Evolutionary conservation across 2,888 invertebrate species (phyloP).

Genomic region (Flexamia atlantica): DNA sequence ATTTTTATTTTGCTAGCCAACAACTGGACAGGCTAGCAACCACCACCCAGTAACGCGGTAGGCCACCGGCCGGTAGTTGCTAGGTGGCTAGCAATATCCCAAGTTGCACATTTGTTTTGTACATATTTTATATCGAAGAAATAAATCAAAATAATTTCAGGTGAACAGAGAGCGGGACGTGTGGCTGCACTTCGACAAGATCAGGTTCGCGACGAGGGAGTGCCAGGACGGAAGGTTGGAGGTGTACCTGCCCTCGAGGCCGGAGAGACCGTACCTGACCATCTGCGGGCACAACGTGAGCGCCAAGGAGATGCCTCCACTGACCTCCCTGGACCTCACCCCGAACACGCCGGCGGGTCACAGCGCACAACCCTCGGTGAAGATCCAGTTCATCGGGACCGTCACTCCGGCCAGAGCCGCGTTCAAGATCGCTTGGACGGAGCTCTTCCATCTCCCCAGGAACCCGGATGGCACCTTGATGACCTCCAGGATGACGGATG

Average conservation of each 20-base stretch:
- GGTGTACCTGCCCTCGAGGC: slow-evolving; percentile 83
- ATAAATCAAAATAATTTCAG: too few relatives aligned
- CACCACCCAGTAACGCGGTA: too few relatives aligned
- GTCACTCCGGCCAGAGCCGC: slow-evolving; percentile 89
- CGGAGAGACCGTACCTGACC: slow-evolving; percentile 85
- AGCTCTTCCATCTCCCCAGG: slow-evolving; percentile 90
- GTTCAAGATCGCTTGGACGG: slow-evolving; percentile 94
- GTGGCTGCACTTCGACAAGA: slow-evolving; percentile 92
- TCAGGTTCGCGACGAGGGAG: slow-evolving; percentile 88
- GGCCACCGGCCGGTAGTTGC: too few relatives aligned
- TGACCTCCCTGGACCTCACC: slow-evolving; percentile 74
- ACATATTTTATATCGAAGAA: too few relatives aligned
- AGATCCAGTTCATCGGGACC: slow-evolving; percentile 77
- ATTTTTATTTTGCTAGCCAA: too few relatives aligned
- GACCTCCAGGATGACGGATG: slow-evolving; percentile 83
- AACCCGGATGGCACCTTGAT: slow-evolving; percentile 89
- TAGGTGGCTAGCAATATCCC: too few relatives aligned
- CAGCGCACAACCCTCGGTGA: slow-evolving; percentile 78
- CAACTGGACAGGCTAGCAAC: too few relatives aligned
- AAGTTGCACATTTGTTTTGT: too few relatives aligned
- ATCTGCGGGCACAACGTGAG: slow-evolving; percentile 93
- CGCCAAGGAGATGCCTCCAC: slow-evolving; percentile 86
- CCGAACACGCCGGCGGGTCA: slow-evolving; percentile 78
- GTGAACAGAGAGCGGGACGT: slow-evolving; percentile 90
- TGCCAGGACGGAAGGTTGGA: slow-evolving; percentile 93